phyloP scores from a whole-genome alignment of 2,888 invertebrate species.

The Sphecodes monilicornis region DNA sequence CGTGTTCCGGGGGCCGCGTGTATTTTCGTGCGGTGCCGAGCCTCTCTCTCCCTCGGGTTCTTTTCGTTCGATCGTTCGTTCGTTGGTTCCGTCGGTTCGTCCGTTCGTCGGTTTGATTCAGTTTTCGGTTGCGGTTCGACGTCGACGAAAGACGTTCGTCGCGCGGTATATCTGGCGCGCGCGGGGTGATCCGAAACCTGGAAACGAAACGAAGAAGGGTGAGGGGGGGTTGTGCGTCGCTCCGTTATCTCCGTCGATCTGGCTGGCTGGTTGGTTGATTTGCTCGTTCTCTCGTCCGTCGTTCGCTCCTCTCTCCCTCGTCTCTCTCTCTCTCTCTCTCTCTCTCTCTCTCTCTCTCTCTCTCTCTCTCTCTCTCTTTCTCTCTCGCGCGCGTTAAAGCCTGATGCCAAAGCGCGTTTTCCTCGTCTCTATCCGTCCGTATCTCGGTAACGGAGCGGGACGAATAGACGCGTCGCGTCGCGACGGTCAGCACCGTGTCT shows the following conservation, averaged over 20 bases:
- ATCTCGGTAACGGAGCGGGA: slow-evolving; percentile 3
- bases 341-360: not conserved
- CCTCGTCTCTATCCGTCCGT: not conserved
- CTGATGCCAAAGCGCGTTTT: not conserved
- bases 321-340: not conserved
- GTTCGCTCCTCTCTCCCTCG: not conserved
- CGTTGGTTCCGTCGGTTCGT: not conserved
- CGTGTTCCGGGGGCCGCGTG: slow-evolving; percentile 42
- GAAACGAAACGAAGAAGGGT: not conserved
- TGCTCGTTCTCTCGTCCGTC: not conserved
- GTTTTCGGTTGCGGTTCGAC: not conserved
- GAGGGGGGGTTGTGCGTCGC: slow-evolving; percentile 5
- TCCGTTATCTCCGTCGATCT: not conserved
- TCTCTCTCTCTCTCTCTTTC: not conserved
- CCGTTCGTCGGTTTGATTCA: not conserved
- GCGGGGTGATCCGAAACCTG: slow-evolving; percentile 7
- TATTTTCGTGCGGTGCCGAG: slow-evolving; percentile 50
- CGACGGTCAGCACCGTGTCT: not conserved
- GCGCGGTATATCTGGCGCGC: slow-evolving; percentile 34
- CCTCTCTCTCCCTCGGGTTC: slow-evolving; percentile 34
- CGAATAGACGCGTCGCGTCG: not conserved
- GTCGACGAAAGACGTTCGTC: not conserved
- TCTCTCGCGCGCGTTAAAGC: not conserved
- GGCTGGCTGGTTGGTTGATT: slow-evolving; percentile 7
- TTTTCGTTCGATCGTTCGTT: not conserved